Evolutionary conservation across 2,888 invertebrate genomes (phyloP), one percentile per base, ranked within the genome.

Genomic region (Limnephilus lunatus): DNA sequence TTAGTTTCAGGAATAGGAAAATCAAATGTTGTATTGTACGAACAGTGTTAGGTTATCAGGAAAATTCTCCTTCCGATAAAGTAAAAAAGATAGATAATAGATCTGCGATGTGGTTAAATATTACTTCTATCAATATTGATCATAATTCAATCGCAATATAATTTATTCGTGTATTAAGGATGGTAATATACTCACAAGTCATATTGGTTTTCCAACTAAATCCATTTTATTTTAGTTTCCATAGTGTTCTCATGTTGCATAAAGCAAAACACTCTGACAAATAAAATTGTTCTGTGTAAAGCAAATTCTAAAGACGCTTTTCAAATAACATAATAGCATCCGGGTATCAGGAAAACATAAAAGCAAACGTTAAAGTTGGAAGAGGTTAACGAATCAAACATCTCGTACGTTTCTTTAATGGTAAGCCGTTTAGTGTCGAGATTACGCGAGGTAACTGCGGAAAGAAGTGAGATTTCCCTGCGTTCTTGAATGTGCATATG

Each of bases 341-440:
- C 32, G 31, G 14, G 87, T 87, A 87, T 87, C 87, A 87, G 87
- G 87, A 87, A 87, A 87, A 53, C 87, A 87, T 87, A 87, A 87
- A 87, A 87, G 53, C 15, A n/a, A 32, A 68, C 32, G n/a, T n/a
- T 87, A 48, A 48, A 87, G 48, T 85, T 87, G 19, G 15, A 53
- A 53, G 53, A 53, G 68, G 48, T 53, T 19, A 85, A 68, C 25
- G 39, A 39, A 85, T 39, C 31, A 87, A 87, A 31, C 87, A 53
- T 53, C 53, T 81, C 81, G 3, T 89, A 81, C 89, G 35, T 44
- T 81, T 81, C 39, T n/a, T 89, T 89, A 35, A 68, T 25, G 25
- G 53, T 25, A 39, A 81, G 81, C 53, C 89, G 81, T 35, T 89
- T 81, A n/a, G 80, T n/a, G n/a, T 35, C 35, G 25, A 89, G 89